Evolutionary conservation across 1,140 invertebrate species (phyloP).

Genomic region (Bombus impatiens): DNA sequence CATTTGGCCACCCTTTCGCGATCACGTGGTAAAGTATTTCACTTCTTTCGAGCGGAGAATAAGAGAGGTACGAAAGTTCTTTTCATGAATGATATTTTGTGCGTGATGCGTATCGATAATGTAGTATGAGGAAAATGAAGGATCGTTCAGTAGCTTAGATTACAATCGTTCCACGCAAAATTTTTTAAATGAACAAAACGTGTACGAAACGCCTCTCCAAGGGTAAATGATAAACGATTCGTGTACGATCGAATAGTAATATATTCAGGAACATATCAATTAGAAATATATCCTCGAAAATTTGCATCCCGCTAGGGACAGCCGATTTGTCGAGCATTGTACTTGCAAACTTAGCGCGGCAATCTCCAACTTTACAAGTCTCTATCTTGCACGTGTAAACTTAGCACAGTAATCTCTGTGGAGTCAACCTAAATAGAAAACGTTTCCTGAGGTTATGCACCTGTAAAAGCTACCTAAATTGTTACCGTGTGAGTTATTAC

Average conservation of each 20-base stretch:
- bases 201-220: background rate
- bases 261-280: background rate
- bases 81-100: background rate
- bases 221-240: background rate
- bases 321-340: background rate
- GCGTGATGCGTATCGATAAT: background rate
- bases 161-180: background rate
- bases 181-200: background rate
- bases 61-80: background rate
- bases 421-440: conserved; percentile 21
- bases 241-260: background rate
- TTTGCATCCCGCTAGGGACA: background rate
- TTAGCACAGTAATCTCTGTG: background rate
- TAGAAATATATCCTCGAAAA: background rate
- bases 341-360: background rate
- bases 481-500: background rate
- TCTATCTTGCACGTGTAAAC: background rate
- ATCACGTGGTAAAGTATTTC: conserved; percentile 55
- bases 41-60: conserved; percentile 23
- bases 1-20: conserved; percentile 29
- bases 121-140: background rate
- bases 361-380: background rate
- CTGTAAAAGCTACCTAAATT: background rate
- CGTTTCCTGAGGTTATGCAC: background rate
- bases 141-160: background rate